These are phyloP conservation scores for Leiothrix lutea DNA, from an alignment of 2,113 vertebrate species.

Conservation along the genomic window DNA sequence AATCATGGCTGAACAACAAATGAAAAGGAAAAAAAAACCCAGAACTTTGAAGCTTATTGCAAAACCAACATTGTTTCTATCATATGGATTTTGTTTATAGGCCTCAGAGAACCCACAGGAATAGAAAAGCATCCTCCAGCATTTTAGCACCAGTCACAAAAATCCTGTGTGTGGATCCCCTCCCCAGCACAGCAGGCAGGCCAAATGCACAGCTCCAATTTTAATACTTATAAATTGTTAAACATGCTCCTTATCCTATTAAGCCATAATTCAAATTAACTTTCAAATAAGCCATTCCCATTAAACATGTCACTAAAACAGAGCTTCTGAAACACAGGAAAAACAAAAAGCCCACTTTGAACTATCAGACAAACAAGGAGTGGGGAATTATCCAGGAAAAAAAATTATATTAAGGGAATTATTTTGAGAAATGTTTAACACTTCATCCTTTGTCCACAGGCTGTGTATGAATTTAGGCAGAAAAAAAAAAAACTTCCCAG, in stretches of 20 bases:
- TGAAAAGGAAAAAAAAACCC: not conserved
- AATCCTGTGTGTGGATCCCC: not conserved
- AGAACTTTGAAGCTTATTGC: not conserved
- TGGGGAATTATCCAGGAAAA: not conserved
- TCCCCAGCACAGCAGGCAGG: not conserved
- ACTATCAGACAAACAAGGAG: not conserved
- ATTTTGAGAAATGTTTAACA: not conserved
- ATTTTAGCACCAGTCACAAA: not conserved
- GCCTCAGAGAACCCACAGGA: not conserved
- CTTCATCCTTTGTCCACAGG: not conserved
- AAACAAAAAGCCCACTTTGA: not conserved
- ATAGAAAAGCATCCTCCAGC: not conserved
- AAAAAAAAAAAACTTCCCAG: not conserved
- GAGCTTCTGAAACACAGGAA: not conserved
- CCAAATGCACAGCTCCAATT: not conserved
- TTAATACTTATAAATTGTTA: not conserved
- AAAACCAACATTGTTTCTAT: not conserved
- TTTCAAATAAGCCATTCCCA: not conserved
- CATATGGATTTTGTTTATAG: not conserved
- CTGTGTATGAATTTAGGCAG: not conserved
- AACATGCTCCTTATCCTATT: not conserved
- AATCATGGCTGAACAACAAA: not conserved
- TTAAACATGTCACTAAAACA: not conserved
- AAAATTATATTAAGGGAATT: not conserved
- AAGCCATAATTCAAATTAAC: not conserved